These are phyloP conservation scores for Leucoraja ocellata DNA, from an alignment of 2,797 vertebrate species.

Conservation along the genomic window DNA sequence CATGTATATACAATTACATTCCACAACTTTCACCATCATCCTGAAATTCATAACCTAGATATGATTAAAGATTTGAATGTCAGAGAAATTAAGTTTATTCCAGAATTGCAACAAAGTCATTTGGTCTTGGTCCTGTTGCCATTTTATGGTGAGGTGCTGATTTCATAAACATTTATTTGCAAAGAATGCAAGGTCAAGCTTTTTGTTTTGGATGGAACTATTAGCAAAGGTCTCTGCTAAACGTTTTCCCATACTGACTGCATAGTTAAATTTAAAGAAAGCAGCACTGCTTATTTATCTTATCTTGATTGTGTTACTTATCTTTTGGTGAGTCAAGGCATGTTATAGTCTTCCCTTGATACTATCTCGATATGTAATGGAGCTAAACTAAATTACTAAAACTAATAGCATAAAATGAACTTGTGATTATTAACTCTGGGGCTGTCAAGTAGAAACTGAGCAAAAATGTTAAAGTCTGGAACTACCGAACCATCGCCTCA, in stretches of 20 bases:
- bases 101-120: too few relatives aligned
- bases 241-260: background rate
- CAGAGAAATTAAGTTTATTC: background rate
- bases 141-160: background rate
- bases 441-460: background rate
- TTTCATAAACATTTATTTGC: conserved; percentile 2
- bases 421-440: background rate
- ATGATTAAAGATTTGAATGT: background rate
- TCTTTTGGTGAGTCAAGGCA: background rate
- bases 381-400: background rate
- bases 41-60: background rate
- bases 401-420: background rate
- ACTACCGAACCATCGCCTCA: too few relatives aligned
- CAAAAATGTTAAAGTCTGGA: background rate
- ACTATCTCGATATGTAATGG: background rate
- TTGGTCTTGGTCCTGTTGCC: background rate
- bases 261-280: background rate
- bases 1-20: background rate
- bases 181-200: background rate
- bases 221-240: background rate
- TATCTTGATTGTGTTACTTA: background rate
- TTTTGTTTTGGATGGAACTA: background rate
- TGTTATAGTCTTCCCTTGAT: background rate
- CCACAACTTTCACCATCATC: background rate
- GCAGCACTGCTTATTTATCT: background rate